Evolutionary conservation across 1,140 invertebrate genomes (phyloP).

Genomic region (Pseudomyrmex pallidus): DNA sequence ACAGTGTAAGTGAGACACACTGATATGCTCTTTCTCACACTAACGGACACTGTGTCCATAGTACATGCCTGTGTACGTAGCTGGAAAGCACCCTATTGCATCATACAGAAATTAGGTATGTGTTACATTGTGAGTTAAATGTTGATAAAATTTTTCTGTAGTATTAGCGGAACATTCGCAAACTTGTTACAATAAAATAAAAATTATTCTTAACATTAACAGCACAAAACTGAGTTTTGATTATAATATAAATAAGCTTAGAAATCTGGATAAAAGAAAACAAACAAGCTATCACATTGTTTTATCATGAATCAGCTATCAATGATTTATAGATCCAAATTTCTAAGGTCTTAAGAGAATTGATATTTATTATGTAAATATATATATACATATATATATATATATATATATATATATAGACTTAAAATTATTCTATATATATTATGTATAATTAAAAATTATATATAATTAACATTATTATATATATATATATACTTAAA

Average conservation of each 20-base stretch:
- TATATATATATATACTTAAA: background rate
- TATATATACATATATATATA: too few relatives aligned
- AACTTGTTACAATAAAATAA: background rate
- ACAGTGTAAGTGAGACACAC: too few relatives aligned
- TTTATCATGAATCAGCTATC: background rate
- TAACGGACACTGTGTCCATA: too few relatives aligned
- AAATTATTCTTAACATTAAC: background rate
- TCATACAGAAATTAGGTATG: too few relatives aligned
- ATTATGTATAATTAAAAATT: background rate
- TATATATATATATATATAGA: background rate
- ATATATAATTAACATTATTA: background rate
- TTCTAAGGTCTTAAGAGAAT: background rate
- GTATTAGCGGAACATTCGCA: too few relatives aligned
- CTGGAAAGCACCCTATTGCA: too few relatives aligned
- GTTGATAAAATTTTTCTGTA: too few relatives aligned
- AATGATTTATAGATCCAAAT: background rate
- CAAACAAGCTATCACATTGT: background rate
- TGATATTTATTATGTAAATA: background rate
- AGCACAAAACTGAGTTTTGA: background rate
- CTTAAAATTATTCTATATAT: too few relatives aligned
- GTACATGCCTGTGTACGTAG: too few relatives aligned
- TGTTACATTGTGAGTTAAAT: too few relatives aligned
- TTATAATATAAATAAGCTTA: background rate
- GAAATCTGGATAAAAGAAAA: background rate
- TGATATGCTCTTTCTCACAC: too few relatives aligned